phyloP scores from a whole-genome alignment of 2,113 vertebrate species.

The Cynopterus brachyotis region DNA sequence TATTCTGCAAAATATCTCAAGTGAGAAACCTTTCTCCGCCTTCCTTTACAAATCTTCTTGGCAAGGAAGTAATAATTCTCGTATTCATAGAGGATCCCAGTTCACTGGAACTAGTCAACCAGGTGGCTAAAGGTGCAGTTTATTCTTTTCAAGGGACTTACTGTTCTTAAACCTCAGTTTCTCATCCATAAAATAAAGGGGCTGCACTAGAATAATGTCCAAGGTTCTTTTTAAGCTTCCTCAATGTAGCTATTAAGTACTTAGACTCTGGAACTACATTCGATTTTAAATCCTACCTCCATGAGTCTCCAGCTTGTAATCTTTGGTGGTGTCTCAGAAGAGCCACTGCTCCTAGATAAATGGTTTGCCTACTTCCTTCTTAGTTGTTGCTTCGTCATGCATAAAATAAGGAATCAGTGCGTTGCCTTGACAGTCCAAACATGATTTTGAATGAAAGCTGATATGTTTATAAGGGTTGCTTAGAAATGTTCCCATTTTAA shows the following conservation, averaged over 20 bases:
- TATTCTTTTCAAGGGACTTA: neutral
- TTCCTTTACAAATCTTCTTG: neutral
- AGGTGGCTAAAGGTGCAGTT: neutral
- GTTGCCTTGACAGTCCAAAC: neutral
- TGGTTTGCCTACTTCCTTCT: neutral
- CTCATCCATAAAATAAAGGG: neutral
- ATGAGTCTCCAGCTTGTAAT: neutral
- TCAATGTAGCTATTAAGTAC: rapidly evolving
- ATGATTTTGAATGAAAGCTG: neutral
- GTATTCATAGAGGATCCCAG: neutral
- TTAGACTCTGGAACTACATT: neutral
- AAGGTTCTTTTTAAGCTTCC: neutral
- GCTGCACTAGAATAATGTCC: neutral
- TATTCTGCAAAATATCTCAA: neutral
- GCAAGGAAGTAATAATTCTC: neutral
- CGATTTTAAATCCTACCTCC: neutral
- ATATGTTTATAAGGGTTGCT: neutral
- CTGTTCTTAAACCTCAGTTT: neutral
- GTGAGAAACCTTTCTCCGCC: neutral
- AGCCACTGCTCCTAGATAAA: neutral
- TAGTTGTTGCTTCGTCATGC: neutral
- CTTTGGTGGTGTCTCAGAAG: neutral
- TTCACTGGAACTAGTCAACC: neutral
- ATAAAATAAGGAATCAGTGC: neutral
- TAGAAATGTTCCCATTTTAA: neutral